A percentile compares a stretch with the other conserved stretches of the same genome.
phyloP scores from a whole-genome alignment of 2,113 vertebrate species.

The Perca schrenkii region DNA sequence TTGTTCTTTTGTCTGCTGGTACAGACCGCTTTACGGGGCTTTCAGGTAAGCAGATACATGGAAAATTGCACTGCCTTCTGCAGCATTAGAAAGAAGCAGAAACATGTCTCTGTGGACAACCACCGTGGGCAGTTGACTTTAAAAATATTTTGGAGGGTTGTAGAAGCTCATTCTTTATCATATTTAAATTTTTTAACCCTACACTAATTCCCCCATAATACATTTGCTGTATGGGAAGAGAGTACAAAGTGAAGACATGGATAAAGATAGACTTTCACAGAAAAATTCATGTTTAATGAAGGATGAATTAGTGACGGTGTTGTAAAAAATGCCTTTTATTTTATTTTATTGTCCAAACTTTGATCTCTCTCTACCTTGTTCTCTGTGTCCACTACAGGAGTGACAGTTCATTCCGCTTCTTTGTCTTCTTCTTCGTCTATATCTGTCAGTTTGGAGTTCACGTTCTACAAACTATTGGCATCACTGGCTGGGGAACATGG shows the following conservation, averaged over 20 bases:
- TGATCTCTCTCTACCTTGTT: conserved; percentile 10
- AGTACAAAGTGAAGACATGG: background rate
- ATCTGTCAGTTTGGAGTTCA: conserved; percentile 99
- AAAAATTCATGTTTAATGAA: background rate
- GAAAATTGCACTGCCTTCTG: background rate
- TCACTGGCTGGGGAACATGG: conserved; percentile 97
- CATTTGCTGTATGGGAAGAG: background rate
- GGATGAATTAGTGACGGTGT: background rate
- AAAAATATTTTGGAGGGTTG: background rate
- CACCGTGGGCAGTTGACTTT: background rate
- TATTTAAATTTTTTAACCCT: background rate
- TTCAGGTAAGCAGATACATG: conserved; percentile 88
- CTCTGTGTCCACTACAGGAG: conserved; percentile 86
- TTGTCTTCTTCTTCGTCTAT: conserved; percentile 99
- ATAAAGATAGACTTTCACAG: background rate
- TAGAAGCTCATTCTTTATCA: background rate
- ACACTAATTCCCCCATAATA: background rate
- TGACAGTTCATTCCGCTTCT: conserved; percentile 99
- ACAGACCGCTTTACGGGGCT: conserved; percentile 98
- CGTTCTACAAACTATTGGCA: conserved; percentile 95
- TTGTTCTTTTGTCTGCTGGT: conserved; percentile 99
- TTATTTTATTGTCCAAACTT: background rate
- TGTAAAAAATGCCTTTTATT: background rate
- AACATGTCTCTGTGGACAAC: background rate
- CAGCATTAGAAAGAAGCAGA: background rate